phyloP scores from a whole-genome alignment of 2,113 vertebrate species.

The Actinemys pallida region DNA sequence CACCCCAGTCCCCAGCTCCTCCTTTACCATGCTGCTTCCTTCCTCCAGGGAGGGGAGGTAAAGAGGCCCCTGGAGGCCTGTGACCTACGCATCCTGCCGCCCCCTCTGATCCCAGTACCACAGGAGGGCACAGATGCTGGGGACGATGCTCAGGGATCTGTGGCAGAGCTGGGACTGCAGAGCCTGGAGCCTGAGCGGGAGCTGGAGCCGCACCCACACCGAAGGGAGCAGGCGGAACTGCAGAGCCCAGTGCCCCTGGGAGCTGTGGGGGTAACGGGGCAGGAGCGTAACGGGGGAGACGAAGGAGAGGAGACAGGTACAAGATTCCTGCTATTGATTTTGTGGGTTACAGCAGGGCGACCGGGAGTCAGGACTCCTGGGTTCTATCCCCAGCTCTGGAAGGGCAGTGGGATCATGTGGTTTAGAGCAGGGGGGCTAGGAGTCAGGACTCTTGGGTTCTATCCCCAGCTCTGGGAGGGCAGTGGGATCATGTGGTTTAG shows the following conservation, averaged over 20 bases:
- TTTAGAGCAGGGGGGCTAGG: background rate
- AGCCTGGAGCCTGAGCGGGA: background rate
- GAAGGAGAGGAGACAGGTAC: background rate
- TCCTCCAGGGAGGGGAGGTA: constrained; percentile 84
- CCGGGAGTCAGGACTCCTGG: background rate
- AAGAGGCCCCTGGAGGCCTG: constrained; percentile 74
- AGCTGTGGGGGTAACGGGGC: background rate
- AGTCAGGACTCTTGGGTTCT: background rate
- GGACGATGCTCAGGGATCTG: background rate
- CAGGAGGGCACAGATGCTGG: background rate
- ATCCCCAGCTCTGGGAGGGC: background rate
- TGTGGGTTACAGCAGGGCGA: background rate
- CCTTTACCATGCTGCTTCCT: background rate
- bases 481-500: no score
- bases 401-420: no score
- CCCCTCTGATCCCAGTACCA: constrained; percentile 88
- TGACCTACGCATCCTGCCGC: constrained; percentile 78
- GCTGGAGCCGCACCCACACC: background rate
- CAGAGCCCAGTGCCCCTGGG: background rate
- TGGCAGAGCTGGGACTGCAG: background rate
- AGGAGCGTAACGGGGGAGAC: background rate
- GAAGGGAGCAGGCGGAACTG: background rate
- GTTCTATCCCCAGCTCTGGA: background rate
- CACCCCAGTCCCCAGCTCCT: no score
- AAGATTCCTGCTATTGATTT: background rate